Percentiles rank a stretch among this genome's conserved stretches.
These are phyloP conservation scores for Temnothorax longispinosus DNA, from an alignment of 1,140 invertebrate species.

Conservation along the genomic window DNA sequence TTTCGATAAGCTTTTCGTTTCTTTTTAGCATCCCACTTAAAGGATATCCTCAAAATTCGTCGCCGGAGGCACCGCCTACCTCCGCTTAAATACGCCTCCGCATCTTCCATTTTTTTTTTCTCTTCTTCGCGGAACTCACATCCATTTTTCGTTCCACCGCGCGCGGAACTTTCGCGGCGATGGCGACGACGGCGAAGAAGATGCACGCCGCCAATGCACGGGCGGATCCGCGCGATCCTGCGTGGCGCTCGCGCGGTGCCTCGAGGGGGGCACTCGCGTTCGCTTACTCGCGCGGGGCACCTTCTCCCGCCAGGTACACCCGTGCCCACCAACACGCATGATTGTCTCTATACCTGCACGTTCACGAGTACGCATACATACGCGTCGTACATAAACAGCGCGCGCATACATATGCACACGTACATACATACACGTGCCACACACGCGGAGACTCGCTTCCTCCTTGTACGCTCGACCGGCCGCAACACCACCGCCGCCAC, in stretches of 20 bases:
- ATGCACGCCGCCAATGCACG: conserved; percentile 70
- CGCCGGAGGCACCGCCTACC: conserved; percentile 19
- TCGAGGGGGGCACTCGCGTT: conserved; percentile 65
- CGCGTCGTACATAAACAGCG: neutral
- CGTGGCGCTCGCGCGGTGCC: neutral
- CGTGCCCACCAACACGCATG: conserved; percentile 22
- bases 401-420: too few species aligned
- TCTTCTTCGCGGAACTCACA: neutral
- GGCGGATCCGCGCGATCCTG: conserved; percentile 63
- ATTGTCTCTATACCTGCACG: neutral
- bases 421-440: neutral
- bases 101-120: neutral
- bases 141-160: conserved; percentile 33
- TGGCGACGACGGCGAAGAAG: conserved; percentile 45
- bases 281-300: conserved; percentile 48
- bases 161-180: conserved; percentile 33
- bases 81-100: conserved; percentile 23
- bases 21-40: neutral
- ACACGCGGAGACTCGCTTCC: neutral
- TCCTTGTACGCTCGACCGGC: conserved; percentile 44
- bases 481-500: conserved; percentile 52
- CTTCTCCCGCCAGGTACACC: conserved; percentile 78
- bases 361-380: neutral
- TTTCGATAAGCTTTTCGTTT: too few species aligned
- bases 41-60: neutral